Percentiles rank a stretch among this genome's conserved stretches.
Conservation (phyloP, 1,140 invertebrate genomes). For the Cataglyphis hispanica region DNA sequence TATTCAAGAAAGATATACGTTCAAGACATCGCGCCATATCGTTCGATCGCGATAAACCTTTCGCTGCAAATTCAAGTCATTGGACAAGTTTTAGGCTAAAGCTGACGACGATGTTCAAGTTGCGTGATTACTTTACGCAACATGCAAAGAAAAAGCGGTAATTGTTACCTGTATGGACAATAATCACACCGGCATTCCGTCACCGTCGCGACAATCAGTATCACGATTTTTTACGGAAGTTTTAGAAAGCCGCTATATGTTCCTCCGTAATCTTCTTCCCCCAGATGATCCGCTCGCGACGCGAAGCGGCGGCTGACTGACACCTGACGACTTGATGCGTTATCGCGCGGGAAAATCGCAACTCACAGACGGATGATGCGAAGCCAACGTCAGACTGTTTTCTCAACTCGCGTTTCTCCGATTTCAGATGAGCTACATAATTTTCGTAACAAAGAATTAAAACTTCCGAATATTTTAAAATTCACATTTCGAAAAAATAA, state of each 20-base stretch:
- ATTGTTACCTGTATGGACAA: background rate
- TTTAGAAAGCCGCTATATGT: background rate
- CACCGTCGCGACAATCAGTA: constrained; percentile 11
- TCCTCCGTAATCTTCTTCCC: background rate
- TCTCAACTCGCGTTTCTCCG: background rate
- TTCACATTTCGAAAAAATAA: too few species aligned
- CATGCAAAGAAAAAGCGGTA: background rate
- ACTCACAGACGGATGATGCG: constrained; percentile 16
- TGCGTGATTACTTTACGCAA: background rate
- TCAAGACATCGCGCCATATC: background rate
- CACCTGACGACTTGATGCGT: constrained; percentile 53
- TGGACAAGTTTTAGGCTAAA: background rate
- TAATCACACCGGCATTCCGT: background rate
- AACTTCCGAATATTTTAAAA: background rate
- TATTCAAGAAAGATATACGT: background rate
- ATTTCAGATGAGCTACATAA: background rate
- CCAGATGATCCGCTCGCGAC: constrained; percentile 13
- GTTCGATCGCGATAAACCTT: background rate
- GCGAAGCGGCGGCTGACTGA: constrained; percentile 42
- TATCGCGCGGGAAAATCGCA: constrained; percentile 43
- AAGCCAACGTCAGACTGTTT: background rate
- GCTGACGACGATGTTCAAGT: background rate
- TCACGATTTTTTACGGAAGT: background rate
- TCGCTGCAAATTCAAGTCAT: constrained; percentile 1
- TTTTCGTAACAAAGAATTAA: background rate